Percentiles rank a stretch among this genome's conserved stretches.
phyloP scores from a whole-genome alignment of 1,140 invertebrate genomes.

The Streblospio benedicti region DNA sequence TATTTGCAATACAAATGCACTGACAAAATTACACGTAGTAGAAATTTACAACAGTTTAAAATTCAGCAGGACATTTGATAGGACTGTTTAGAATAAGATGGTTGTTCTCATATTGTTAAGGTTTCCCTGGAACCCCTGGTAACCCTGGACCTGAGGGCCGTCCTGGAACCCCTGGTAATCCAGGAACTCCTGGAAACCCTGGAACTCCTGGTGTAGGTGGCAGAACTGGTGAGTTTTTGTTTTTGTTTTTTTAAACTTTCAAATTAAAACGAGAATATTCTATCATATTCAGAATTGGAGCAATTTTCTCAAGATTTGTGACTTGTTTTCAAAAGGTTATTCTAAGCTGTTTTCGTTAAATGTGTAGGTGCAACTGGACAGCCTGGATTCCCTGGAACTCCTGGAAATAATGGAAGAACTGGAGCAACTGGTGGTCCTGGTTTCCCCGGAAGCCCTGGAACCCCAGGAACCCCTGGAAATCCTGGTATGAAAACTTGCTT shows the following conservation, averaged over 20 bases:
- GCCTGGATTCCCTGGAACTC: neutral
- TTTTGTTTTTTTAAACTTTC: neutral
- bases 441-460: neutral
- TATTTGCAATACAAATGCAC: conserved; percentile 5
- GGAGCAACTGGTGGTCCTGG: neutral
- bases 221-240: neutral
- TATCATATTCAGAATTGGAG: neutral
- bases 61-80: conserved; percentile 2
- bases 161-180: neutral
- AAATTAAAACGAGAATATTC: neutral
- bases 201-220: no score
- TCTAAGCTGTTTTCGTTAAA: neutral
- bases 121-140: neutral
- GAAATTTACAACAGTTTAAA: neutral
- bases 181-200: neutral
- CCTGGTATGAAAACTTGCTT: neutral
- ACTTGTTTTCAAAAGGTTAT: neutral
- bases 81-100: neutral
- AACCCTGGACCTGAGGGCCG: neutral
- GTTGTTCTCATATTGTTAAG: neutral
- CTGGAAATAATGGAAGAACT: neutral
- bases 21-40: neutral
- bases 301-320: neutral
- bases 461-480: neutral
- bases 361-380: neutral